Conservation (phyloP, 2,113 vertebrate genomes). For the Emydocephalus ijimae region DNA sequence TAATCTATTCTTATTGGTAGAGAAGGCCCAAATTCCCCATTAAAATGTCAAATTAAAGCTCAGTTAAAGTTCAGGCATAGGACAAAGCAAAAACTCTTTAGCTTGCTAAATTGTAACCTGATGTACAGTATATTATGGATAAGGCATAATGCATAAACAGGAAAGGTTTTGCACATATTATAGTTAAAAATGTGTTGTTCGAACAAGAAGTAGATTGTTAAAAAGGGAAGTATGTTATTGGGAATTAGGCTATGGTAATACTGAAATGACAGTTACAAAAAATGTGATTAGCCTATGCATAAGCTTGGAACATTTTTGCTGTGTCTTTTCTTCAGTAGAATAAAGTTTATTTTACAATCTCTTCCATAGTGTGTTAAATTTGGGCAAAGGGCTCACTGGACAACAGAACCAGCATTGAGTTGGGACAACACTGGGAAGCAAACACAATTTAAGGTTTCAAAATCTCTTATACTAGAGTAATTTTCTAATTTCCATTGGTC, state of each 20-base stretch:
- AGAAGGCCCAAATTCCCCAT: background rate
- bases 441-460: background rate
- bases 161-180: background rate
- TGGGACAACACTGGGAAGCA: background rate
- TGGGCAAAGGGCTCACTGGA: background rate
- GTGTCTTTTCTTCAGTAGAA: background rate
- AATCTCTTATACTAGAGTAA: background rate
- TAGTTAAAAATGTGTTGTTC: background rate
- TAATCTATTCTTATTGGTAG: background rate
- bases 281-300: background rate
- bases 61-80: background rate
- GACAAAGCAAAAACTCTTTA: background rate
- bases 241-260: background rate
- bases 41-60: background rate
- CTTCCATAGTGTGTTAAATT: background rate
- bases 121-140: background rate
- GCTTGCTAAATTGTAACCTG: background rate
- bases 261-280: background rate
- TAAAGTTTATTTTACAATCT: background rate
- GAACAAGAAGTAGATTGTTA: background rate
- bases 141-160: background rate
- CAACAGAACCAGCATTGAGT: background rate
- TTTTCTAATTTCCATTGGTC: background rate
- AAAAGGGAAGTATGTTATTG: background rate
- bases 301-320: background rate